Base-by-base conservation (phyloP, 2,888 invertebrate genomes). In the Ichneumoninae sp. region DNA sequence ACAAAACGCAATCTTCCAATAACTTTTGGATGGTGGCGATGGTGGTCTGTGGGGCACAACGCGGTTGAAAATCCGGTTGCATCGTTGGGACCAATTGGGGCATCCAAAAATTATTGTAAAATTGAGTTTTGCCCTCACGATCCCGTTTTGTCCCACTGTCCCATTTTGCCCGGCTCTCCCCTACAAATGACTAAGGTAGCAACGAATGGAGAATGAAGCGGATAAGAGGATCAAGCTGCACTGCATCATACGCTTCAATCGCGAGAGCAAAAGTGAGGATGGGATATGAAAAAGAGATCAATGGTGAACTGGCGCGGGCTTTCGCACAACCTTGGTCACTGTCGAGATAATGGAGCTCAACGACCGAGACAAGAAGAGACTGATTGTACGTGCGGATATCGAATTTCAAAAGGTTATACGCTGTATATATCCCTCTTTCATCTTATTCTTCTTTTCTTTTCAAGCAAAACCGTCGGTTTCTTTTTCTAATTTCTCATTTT, bases 221-320 rank as follows among this genome's bases (percentile, higher is more conserved):
- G 66, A 76, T 75, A 71, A 66, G 71, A 73, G 71, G 71, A 83
- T 77, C 70, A 68, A 52, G 71, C 57, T 73, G 44, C 36, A 52
- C 13, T 33, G 71, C 52, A 26, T 6, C 60, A 36, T 19, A 47
- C 30, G 22, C 16, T 65, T 70, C 63, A 83, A 83, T 80, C 54
- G 19, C 66, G 44, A 16, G 40, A 74, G 73, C 44, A 68, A 69
- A 74, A 74, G 81, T 33, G 74, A 74, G 74, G 69, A 81, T 47
- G 6, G 22, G 36, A 81, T 36, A 63, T n/a, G 52, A 69, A 22
- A 60, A n/a, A 40, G 13, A 76, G 52, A 76, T 4, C 22, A 19
- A 2, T 44, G 60, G n/a, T 52, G 40, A 36, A 68, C 19, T 40
- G 69, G 63, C 66, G 47, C 19, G 16, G 36, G 22, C 65, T 66